Percentiles rank a stretch among this genome's conserved stretches.
Evolutionary conservation across 1,140 invertebrate genomes (phyloP).

Genomic region (Drosophila arawakana): DNA sequence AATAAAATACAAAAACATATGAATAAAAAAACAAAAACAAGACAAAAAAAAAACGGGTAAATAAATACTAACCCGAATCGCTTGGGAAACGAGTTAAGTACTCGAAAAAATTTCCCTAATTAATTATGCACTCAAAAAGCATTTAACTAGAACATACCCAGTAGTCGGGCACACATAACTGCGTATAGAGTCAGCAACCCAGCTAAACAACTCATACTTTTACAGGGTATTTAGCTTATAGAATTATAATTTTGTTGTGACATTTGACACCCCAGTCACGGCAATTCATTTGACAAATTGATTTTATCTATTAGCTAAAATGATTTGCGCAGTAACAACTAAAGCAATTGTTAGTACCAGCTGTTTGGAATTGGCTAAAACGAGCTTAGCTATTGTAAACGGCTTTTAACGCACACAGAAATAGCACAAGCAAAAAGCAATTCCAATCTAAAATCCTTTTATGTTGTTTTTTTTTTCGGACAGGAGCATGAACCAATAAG

Average conservation of each 20-base stretch:
- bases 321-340: too few species aligned
- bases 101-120: background rate
- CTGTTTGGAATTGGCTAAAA: slow-evolving; percentile 49
- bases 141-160: slow-evolving; percentile 6
- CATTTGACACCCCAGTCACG: slow-evolving; percentile 17
- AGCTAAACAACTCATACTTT: background rate
- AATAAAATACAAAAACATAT: too few species aligned
- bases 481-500: slow-evolving; percentile 12
- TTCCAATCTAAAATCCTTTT: slow-evolving; percentile 55
- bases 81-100: background rate
- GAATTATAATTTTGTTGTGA: slow-evolving; percentile 4
- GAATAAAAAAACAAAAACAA: background rate
- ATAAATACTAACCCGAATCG: background rate
- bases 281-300: background rate
- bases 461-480: background rate
- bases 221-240: slow-evolving; percentile 1
- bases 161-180: background rate
- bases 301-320: slow-evolving; percentile 11
- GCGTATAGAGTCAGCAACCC: too few species aligned
- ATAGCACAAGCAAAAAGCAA: slow-evolving; percentile 46
- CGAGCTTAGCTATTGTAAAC: slow-evolving; percentile 50
- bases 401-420: slow-evolving; percentile 32
- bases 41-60: slow-evolving; percentile 2
- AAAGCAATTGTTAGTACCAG: slow-evolving; percentile 14
- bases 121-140: background rate